Conservation (phyloP, 2,888 invertebrate genomes). For the Drosophila falleni region DNA sequence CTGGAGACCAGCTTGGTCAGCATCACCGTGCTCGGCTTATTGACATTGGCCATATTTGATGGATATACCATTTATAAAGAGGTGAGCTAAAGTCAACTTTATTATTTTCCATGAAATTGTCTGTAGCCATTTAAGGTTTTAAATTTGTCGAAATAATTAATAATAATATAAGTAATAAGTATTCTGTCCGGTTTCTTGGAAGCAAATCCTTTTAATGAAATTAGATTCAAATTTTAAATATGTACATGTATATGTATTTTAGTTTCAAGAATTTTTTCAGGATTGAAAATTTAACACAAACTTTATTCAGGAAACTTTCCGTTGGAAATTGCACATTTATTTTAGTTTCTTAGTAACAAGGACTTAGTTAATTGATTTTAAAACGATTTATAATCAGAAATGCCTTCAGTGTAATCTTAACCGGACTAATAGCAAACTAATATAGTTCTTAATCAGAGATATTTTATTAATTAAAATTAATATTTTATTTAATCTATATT, state of each 20-base stretch:
- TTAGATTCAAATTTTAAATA: background rate
- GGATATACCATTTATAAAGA: conserved; percentile 84
- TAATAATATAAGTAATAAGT: background rate
- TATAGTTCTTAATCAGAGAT: no score
- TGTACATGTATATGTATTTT: no score
- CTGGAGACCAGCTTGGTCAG: conserved; percentile 78
- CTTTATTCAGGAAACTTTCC: background rate
- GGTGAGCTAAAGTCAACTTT: conserved; percentile 62
- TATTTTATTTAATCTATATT: background rate
- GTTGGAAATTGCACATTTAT: background rate
- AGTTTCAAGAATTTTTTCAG: no score
- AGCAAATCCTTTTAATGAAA: background rate
- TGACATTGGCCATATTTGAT: conserved; percentile 73
- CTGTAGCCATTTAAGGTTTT: background rate
- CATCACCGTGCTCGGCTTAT: conserved; percentile 61
- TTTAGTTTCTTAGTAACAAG: background rate
- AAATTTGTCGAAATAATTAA: background rate
- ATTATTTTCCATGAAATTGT: background rate
- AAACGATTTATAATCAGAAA: background rate
- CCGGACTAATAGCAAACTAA: no score
- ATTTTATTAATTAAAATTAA: background rate
- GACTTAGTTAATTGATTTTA: background rate
- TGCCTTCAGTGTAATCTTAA: background rate
- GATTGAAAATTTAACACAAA: no score
- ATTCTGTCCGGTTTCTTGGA: background rate